phyloP scores from a whole-genome alignment of 2,888 invertebrate species.

The Agapetus fuscipes region DNA sequence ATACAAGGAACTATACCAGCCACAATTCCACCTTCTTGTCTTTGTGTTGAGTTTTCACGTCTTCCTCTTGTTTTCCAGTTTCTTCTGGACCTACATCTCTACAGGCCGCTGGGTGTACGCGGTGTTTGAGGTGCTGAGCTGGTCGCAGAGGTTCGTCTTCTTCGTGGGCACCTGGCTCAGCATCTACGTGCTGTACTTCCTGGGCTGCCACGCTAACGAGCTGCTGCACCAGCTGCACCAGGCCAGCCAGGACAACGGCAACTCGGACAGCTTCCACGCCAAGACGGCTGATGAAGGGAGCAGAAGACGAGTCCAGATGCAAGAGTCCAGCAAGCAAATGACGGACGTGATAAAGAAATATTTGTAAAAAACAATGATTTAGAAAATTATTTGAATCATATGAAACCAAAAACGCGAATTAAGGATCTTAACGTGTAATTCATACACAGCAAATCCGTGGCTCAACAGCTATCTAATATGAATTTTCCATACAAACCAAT shows the following conservation, averaged over 20 bases:
- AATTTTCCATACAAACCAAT: no score
- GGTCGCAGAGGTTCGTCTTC: conserved; percentile 23
- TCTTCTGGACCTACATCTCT: conserved; percentile 26
- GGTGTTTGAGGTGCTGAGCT: conserved; percentile 26
- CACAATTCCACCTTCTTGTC: no score
- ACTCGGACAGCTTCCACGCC: background rate
- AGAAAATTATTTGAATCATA: no score
- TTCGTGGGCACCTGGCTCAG: background rate
- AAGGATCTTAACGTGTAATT: no score
- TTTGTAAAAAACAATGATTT: background rate
- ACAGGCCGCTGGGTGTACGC: conserved; percentile 31
- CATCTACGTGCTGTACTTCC: conserved; percentile 7
- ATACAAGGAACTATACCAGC: no score
- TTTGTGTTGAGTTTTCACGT: no score
- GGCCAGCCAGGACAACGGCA: background rate
- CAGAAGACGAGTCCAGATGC: background rate
- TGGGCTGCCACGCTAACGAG: conserved; percentile 6
- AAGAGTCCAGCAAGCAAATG: background rate
- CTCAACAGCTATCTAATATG: no score
- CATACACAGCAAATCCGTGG: no score
- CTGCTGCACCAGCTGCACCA: background rate
- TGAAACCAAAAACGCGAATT: no score
- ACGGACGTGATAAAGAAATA: background rate
- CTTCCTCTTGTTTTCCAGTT: conserved; percentile 22
- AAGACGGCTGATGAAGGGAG: no score